Base-by-base conservation (phyloP, 2,797 vertebrate species). In the Scolopax rusticola region DNA sequence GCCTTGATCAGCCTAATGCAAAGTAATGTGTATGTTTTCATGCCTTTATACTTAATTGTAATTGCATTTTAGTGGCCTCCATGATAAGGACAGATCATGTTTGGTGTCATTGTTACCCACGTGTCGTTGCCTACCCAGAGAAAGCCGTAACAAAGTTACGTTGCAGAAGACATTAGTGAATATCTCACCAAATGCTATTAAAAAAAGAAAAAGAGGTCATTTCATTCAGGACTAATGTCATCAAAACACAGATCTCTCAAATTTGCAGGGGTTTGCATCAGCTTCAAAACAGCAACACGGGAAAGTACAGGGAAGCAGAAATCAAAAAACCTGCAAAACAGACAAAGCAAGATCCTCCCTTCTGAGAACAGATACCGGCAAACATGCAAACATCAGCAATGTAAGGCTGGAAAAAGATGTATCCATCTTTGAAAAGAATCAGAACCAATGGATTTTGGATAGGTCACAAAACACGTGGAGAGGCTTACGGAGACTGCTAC, bases 121-220 rank as follows among this genome's bases (percentile, higher is more conserved):
- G 0, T 71, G 93, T 36, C 36, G 36, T 36, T 36, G 36, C 61
- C 61, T 48, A 95, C 43, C 38, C 83, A 74, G 76, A 95, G 68
- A 96, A 92, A 76, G 73, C 30, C 0, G 0, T 79, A 84, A 93
- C 75, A 67, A 94, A 94, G 79, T 48, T 82, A 91, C 4, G 27
- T 19, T 38, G 69, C 78, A 95, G 82, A 93, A 95, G 61, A 87
- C 64, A 80, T 92, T 48, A 84, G 53, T 38, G 41, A 95, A 84
- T 78, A 96, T 68, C 51, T 33, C 69, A 88, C 48, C 33, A 90
- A 68, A 89, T 61, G 54, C 19, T 73, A 90, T 70, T 82, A 9
- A 76, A 83, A 47, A 50, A 76, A 61, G 25, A 83, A 47, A 50
- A 76, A 61, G 25, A 11, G 0, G 6, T 38, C 12, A 67, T 59